These are phyloP conservation scores for Malthinus seriepunctatus DNA, from an alignment of 2,888 invertebrate species.

Conservation along the genomic window DNA sequence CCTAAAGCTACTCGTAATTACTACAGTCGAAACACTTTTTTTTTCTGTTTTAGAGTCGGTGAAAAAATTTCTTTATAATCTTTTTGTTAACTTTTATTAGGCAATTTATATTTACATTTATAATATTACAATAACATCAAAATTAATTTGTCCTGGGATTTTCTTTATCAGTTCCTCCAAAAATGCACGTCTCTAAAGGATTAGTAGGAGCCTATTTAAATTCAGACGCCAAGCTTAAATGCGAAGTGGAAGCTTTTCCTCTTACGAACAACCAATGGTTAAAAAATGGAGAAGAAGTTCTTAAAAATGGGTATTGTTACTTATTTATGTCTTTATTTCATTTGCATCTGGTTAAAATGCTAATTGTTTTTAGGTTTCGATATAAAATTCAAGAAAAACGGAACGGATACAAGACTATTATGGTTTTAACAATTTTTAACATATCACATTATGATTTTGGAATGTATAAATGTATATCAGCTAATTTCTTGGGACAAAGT, in stretches of 20 bases:
- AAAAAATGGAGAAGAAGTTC: conserved; percentile 58
- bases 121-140: conserved; percentile 4
- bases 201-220: conserved; percentile 64
- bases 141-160: conserved; percentile 5
- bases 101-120: conserved; percentile 5
- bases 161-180: conserved; percentile 60
- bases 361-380: conserved; percentile 61
- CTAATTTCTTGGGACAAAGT: conserved; percentile 71
- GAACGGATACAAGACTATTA: conserved; percentile 64
- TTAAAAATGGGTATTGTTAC: conserved; percentile 55
- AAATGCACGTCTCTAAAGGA: conserved; percentile 65
- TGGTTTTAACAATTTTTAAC: conserved; percentile 65
- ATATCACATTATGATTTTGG: conserved; percentile 66
- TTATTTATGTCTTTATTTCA: neutral
- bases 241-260: conserved; percentile 67
- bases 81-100: too few species aligned
- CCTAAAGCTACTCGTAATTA: too few species aligned
- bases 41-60: too few species aligned
- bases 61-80: too few species aligned
- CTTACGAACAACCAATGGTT: conserved; percentile 69
- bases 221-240: conserved; percentile 63
- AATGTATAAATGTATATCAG: conserved; percentile 71
- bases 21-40: too few species aligned
- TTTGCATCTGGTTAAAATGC: conserved; percentile 1
- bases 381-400: conserved; percentile 66